These are phyloP conservation scores for Sarcophaga variegata DNA, from an alignment of 2,888 invertebrate species.

Conservation along the genomic window DNA sequence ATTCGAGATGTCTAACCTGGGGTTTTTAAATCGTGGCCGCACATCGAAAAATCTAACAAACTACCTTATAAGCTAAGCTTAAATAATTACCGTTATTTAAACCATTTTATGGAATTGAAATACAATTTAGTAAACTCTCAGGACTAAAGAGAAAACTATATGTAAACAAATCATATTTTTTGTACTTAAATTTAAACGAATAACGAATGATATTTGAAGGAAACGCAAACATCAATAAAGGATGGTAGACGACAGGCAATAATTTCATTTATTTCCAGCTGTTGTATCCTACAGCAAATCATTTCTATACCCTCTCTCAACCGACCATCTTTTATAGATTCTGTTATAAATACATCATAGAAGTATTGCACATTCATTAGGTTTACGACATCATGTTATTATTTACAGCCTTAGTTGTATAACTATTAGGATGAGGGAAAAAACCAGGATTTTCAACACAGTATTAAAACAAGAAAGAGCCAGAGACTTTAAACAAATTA, in stretches of 20 bases:
- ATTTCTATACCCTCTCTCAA: not conserved
- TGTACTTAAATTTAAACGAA: not conserved
- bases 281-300: no score
- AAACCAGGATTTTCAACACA: no score
- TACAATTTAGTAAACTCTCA: not conserved
- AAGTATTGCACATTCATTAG: conserved; percentile 28
- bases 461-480: conserved; percentile 9
- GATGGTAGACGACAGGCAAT: not conserved
- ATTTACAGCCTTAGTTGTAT: conserved; percentile 13
- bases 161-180: not conserved
- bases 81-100: no score
- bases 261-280: not conserved
- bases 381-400: conserved; percentile 42
- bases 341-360: conserved; percentile 33
- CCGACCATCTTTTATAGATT: not conserved
- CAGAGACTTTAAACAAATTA: conserved; percentile 56
- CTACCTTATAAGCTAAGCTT: no score
- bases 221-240: not conserved
- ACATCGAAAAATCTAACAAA: no score
- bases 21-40: no score
- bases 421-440: no score
- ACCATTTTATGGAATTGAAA: not conserved
- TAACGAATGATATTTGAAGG: not conserved
- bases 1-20: no score
- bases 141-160: not conserved